A percentile compares a stretch with the other conserved stretches of the same genome.
phyloP scores from a whole-genome alignment of 2,888 invertebrate species.

The Gymnocheta viridis region DNA sequence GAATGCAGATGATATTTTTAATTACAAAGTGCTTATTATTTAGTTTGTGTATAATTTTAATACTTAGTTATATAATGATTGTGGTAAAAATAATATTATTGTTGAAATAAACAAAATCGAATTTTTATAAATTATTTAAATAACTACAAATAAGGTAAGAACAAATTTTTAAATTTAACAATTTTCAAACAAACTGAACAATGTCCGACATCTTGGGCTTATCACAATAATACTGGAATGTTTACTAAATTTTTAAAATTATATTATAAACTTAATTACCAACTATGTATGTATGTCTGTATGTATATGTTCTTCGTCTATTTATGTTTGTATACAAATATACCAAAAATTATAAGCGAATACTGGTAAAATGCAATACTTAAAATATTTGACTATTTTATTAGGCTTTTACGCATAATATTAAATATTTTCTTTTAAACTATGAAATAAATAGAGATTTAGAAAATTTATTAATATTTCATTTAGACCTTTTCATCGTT shows the following conservation, averaged over 20 bases:
- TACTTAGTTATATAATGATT: conserved; percentile 3
- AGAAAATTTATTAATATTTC: not conserved
- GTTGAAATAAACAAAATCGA: not conserved
- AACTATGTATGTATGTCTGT: conserved; percentile 6
- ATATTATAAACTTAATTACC: conserved; percentile 30
- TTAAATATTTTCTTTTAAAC: not conserved
- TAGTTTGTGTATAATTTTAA: conserved; percentile 37
- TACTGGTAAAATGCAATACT: conserved; percentile 64
- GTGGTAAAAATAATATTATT: conserved; percentile 21
- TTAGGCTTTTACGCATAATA: not conserved
- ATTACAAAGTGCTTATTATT: conserved; percentile 61
- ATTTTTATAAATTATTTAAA: conserved; percentile 22
- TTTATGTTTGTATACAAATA: not conserved
- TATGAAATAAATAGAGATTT: not conserved
- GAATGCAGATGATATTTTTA: conserved; percentile 56
- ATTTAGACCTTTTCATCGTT: conserved; percentile 19
- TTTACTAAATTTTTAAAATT: conserved; percentile 63
- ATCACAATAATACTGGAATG: conserved; percentile 73
- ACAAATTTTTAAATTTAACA: conserved; percentile 52
- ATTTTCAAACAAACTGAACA: conserved; percentile 61
- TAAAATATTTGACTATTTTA: conserved; percentile 23
- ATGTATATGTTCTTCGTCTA: not conserved
- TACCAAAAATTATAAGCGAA: conserved; percentile 43
- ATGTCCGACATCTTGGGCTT: conserved; percentile 70
- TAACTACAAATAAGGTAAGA: conserved; percentile 37